Evolutionary conservation across 2,113 vertebrate genomes (phyloP).

Genomic region (Nesogale talazaci): DNA sequence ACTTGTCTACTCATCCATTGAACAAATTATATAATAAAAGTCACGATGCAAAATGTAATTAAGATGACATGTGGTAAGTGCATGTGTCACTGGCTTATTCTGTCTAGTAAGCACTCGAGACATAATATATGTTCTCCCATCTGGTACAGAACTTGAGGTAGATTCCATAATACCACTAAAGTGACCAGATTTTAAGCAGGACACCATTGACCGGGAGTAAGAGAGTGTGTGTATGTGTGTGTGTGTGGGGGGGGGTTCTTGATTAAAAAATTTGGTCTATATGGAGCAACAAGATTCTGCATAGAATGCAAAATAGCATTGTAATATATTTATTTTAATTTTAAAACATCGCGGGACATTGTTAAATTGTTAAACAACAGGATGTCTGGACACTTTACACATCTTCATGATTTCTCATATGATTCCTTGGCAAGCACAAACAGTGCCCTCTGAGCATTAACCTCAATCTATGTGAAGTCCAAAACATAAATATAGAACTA

Average conservation of each 20-base stretch:
- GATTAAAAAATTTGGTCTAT: too few species aligned
- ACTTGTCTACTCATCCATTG: not conserved
- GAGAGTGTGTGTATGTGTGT: too few species aligned
- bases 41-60: not conserved
- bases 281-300: too few species aligned
- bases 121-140: not conserved
- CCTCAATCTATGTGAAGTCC: not conserved
- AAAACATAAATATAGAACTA: conserved; percentile 19
- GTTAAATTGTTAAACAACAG: too few species aligned
- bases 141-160: not conserved
- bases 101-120: not conserved
- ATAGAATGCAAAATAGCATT: too few species aligned
- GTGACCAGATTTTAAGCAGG: too few species aligned
- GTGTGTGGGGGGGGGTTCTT: too few species aligned
- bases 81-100: not conserved
- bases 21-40: not conserved
- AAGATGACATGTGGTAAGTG: not conserved
- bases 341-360: too few species aligned
- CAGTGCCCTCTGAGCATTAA: not conserved
- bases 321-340: too few species aligned
- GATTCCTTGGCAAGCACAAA: conserved; percentile 2
- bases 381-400: too few species aligned
- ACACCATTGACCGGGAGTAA: too few species aligned
- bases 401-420: not conserved
- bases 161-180: conserved; percentile 28